phyloP scores from a whole-genome alignment of 2,113 vertebrate species.

The Paradoxurus hermaphroditus region DNA sequence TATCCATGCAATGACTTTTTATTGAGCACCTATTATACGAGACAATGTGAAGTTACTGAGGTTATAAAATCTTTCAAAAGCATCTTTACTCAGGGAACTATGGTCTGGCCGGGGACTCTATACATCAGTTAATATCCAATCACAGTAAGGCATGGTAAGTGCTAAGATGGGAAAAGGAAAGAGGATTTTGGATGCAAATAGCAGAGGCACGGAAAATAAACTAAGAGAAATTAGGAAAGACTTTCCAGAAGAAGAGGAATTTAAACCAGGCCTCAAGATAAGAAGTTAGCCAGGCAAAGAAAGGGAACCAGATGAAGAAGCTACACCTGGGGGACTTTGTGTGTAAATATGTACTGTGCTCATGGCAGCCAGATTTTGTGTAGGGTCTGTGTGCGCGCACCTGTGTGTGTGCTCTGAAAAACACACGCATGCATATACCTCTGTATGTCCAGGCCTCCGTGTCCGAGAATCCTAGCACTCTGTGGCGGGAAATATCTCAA shows the following conservation, averaged over 20 bases:
- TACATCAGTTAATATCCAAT: neutral
- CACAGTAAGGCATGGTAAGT: neutral
- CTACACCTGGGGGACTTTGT: neutral
- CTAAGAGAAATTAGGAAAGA: constrained; percentile 13
- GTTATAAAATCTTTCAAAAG: constrained; percentile 14
- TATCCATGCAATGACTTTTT: neutral
- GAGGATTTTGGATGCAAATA: neutral
- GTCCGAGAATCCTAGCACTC: neutral
- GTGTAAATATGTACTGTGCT: neutral
- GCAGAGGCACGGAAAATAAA: neutral
- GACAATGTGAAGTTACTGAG: neutral
- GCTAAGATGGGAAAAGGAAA: neutral
- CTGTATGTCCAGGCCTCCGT: neutral
- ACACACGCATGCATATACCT: neutral
- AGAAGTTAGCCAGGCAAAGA: neutral
- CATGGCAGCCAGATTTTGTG: neutral
- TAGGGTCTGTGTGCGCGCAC: neutral
- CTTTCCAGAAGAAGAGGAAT: neutral
- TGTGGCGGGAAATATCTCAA: neutral
- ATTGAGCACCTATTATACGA: neutral
- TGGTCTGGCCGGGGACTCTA: neutral
- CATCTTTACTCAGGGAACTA: neutral
- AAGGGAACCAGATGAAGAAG: neutral
- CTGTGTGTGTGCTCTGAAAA: neutral
- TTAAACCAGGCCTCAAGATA: neutral